These are phyloP conservation scores for Silurus lanzhouensis DNA, from an alignment of 2,797 vertebrate species.

Conservation along the genomic window DNA sequence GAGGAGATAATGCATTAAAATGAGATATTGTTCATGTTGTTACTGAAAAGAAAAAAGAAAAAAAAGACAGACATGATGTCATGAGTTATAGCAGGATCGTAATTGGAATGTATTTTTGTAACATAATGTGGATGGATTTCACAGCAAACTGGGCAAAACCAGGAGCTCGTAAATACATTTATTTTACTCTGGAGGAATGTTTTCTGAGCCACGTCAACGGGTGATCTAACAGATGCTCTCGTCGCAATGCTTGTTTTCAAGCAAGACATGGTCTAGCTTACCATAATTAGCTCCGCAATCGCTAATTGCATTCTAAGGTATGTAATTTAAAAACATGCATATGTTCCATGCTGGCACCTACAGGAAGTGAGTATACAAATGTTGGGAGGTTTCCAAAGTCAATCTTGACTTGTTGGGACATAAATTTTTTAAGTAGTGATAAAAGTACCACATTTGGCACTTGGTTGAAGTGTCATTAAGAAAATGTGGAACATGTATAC, in stretches of 20 bases:
- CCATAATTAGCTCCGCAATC: not conserved
- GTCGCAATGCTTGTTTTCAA: not conserved
- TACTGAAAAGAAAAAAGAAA: not conserved
- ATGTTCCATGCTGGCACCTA: slow-evolving; percentile 33
- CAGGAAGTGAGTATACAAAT: slow-evolving; percentile 32
- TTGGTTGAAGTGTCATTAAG: slow-evolving; percentile 18
- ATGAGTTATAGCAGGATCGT: not conserved
- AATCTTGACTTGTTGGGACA: slow-evolving; percentile 37
- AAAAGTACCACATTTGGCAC: slow-evolving; percentile 36
- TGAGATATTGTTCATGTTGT: not conserved
- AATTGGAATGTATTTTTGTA: not conserved
- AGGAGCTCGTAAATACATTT: not conserved
- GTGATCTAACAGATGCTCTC: not conserved
- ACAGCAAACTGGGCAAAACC: not conserved
- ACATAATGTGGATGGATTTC: not conserved
- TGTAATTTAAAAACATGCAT: slow-evolving; percentile 8
- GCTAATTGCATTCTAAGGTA: not conserved
- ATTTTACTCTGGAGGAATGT: not conserved
- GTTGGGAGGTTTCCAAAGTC: slow-evolving; percentile 33
- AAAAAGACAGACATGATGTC: slow-evolving; percentile 10
- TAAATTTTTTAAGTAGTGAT: slow-evolving; percentile 37
- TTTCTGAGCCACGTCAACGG: not conserved
- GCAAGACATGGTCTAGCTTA: not conserved
- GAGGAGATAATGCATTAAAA: not conserved
- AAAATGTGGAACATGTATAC: not conserved